Evolutionary conservation across 2,888 invertebrate genomes (phyloP).

Genomic region (Eupithecia abbreviata): DNA sequence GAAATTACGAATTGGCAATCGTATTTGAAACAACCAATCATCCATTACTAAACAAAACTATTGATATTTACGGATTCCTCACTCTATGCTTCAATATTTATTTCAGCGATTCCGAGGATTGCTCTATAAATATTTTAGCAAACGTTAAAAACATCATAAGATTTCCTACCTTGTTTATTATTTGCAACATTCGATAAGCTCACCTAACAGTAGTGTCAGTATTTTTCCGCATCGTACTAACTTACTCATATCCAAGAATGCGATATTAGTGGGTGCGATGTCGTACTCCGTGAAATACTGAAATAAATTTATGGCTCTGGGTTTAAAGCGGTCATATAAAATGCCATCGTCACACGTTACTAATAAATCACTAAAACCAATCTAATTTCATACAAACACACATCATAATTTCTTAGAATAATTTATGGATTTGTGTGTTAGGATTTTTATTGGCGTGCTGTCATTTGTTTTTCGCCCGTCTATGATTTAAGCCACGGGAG

Average conservation of each 20-base stretch:
- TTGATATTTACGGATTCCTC: slow-evolving; percentile 12
- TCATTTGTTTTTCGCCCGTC: background rate
- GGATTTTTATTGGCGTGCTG: background rate
- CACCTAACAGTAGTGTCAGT: background rate
- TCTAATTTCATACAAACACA: background rate
- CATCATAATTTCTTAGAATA: background rate
- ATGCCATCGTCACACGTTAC: background rate
- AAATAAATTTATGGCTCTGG: background rate
- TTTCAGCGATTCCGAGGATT: background rate
- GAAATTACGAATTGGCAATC: slow-evolving; percentile 10
- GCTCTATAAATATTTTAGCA: slow-evolving; percentile 6
- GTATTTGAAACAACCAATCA: slow-evolving; percentile 6
- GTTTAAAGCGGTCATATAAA: background rate
- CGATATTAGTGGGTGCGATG: background rate
- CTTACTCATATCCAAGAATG: background rate
- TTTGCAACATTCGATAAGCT: slow-evolving; percentile 1
- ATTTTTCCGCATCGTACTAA: background rate
- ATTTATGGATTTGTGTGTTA: background rate
- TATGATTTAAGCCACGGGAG: too few relatives aligned
- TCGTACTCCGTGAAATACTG: background rate
- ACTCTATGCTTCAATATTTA: slow-evolving; percentile 5
- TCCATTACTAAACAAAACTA: background rate
- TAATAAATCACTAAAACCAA: background rate
- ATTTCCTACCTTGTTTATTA: background rate
- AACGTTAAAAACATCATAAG: slow-evolving; percentile 1